phyloP scores from a whole-genome alignment of 2,113 vertebrate genomes.

The Catharus minimus region DNA sequence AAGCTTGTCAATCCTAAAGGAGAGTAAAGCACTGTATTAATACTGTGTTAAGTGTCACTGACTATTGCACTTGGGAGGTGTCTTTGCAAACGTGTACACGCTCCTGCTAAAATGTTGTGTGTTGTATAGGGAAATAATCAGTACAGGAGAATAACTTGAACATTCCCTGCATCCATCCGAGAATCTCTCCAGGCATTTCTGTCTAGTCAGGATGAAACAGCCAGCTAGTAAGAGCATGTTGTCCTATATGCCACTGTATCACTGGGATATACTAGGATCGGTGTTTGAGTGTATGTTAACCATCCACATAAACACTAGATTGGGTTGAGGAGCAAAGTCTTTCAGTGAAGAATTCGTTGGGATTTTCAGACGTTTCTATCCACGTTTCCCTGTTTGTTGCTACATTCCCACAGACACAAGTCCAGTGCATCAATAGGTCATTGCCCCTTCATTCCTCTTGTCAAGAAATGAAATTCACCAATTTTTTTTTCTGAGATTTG shows the following conservation, averaged over 20 bases:
- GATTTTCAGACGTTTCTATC: background rate
- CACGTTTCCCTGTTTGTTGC: rapidly evolving
- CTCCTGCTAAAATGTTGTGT: background rate
- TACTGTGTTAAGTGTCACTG: background rate
- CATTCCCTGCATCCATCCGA: rapidly evolving
- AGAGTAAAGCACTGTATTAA: background rate
- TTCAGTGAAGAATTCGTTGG: background rate
- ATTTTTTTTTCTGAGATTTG: background rate
- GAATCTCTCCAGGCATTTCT: background rate
- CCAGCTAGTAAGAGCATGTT: background rate
- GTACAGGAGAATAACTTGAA: background rate
- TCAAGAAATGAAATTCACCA: background rate
- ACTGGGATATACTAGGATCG: background rate
- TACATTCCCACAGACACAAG: rapidly evolving
- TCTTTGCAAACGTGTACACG: background rate
- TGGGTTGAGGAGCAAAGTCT: background rate
- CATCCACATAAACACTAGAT: rapidly evolving
- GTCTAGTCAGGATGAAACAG: background rate
- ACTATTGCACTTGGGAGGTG: background rate
- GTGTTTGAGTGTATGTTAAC: background rate
- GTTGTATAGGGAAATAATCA: background rate
- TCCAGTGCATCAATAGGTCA: background rate
- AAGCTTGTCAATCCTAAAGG: background rate
- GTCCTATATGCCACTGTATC: background rate
- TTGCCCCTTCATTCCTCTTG: background rate